Percentiles rank a stretch among this genome's conserved stretches.
Conservation (phyloP, 2,113 vertebrate species). For the Arothron firmamentum region DNA sequence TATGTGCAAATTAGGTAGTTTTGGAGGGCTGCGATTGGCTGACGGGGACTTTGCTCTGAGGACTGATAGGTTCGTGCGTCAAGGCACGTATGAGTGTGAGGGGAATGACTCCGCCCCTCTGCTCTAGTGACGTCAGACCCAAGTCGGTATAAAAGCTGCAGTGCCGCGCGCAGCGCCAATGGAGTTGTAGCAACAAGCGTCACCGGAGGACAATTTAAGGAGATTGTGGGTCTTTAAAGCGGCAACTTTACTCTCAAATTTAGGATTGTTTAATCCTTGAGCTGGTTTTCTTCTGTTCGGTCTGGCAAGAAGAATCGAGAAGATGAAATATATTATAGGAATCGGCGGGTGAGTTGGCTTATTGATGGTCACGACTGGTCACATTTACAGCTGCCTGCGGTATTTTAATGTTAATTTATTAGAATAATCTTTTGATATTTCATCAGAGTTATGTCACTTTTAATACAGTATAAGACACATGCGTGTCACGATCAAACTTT, state of each 20-base stretch:
- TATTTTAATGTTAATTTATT: too few species aligned
- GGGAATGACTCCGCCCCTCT: neutral
- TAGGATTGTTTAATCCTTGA: neutral
- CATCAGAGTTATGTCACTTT: too few species aligned
- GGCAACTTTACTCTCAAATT: neutral
- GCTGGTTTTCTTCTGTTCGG: neutral
- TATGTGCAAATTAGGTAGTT: constrained; percentile 25
- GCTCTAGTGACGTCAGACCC: constrained; percentile 17
- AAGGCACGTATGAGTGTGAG: neutral
- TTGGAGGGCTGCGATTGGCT: constrained; percentile 24
- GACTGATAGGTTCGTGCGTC: too few species aligned
- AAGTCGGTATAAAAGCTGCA: constrained; percentile 2
- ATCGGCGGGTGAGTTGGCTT: constrained; percentile 74
- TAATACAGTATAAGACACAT: too few species aligned
- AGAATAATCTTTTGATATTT: too few species aligned
- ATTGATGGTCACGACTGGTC: too few species aligned
- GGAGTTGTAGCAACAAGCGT: neutral
- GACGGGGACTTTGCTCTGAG: too few species aligned
- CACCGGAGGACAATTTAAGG: too few species aligned
- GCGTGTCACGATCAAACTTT: too few species aligned
- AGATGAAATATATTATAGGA: constrained; percentile 79
- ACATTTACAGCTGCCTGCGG: too few species aligned
- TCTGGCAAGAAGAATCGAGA: constrained; percentile 4
- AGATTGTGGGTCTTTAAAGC: fast-evolving
- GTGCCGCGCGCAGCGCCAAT: neutral